These are phyloP conservation scores for Nycticorax nycticorax DNA, from an alignment of 2,113 vertebrate genomes.

Conservation along the genomic window DNA sequence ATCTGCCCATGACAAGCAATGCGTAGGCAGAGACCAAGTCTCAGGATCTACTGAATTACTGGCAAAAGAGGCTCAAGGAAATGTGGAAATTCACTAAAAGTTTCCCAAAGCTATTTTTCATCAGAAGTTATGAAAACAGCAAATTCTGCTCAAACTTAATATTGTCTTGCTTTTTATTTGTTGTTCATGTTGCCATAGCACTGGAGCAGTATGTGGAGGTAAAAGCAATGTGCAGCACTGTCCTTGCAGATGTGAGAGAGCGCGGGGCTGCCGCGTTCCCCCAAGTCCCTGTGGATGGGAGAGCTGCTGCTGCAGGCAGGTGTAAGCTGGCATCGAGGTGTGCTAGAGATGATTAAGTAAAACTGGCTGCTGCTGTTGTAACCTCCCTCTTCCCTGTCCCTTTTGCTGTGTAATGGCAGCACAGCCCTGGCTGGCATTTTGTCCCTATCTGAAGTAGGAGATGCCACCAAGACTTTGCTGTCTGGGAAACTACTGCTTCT, in stretches of 20 bases:
- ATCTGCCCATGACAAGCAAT: background rate
- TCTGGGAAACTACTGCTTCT: background rate
- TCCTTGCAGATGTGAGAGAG: accelerated
- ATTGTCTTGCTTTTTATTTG: background rate
- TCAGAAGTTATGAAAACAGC: background rate
- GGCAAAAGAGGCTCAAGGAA: background rate
- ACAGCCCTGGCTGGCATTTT: background rate
- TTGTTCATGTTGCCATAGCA: background rate
- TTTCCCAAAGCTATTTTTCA: background rate
- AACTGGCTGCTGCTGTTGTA: background rate
- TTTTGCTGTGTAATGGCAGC: background rate
- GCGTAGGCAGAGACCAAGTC: background rate
- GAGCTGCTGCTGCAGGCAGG: background rate
- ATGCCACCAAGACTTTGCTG: background rate
- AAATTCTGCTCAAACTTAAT: background rate
- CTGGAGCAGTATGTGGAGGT: background rate
- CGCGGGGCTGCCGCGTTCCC: accelerated
- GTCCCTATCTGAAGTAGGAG: background rate
- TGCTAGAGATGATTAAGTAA: background rate
- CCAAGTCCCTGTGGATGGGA: accelerated
- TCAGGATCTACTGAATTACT: background rate
- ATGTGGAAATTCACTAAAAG: background rate
- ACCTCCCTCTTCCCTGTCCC: background rate
- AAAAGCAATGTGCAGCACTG: background rate
- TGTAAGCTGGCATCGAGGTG: background rate